Conservation (phyloP, 2,888 invertebrate genomes). For the Cremastinae sp. region DNA sequence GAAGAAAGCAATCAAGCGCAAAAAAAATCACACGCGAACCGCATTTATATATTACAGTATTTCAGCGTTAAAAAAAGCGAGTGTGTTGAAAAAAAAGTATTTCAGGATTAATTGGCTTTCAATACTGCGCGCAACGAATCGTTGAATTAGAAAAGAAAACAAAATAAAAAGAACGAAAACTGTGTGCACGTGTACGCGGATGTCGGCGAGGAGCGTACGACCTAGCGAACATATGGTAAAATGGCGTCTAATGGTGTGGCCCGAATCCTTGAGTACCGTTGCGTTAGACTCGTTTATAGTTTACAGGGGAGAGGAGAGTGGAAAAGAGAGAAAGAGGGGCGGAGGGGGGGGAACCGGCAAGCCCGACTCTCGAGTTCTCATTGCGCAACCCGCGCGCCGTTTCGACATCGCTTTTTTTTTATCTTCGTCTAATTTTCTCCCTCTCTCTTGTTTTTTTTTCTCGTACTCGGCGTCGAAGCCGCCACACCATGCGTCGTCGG, state of each 20-base stretch:
- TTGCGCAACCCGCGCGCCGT: slow-evolving; percentile 32
- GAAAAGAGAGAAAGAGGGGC: not conserved
- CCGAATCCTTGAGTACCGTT: slow-evolving; percentile 52
- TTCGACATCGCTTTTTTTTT: slow-evolving; percentile 19
- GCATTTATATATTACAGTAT: no score
- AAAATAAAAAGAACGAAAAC: not conserved
- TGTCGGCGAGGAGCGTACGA: not conserved
- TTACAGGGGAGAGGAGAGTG: not conserved
- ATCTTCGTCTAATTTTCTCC: no score
- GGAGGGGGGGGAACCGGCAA: not conserved
- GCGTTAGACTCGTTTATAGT: slow-evolving; percentile 29
- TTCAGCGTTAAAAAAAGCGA: no score
- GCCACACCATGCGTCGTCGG: slow-evolving; percentile 15
- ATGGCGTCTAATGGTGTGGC: slow-evolving; percentile 34
- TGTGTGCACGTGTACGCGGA: not conserved
- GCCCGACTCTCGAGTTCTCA: slow-evolving; percentile 28
- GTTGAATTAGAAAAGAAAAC: no score
- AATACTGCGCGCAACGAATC: no score
- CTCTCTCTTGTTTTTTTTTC: no score
- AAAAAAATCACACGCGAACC: no score
- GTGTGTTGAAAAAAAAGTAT: no score
- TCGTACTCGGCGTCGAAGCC: slow-evolving; percentile 26
- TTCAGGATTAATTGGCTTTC: no score
- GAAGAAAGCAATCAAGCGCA: no score
- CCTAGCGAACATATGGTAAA: slow-evolving; percentile 34